phyloP scores from a whole-genome alignment of 2,797 vertebrate species.

The Parambassis ranga region DNA sequence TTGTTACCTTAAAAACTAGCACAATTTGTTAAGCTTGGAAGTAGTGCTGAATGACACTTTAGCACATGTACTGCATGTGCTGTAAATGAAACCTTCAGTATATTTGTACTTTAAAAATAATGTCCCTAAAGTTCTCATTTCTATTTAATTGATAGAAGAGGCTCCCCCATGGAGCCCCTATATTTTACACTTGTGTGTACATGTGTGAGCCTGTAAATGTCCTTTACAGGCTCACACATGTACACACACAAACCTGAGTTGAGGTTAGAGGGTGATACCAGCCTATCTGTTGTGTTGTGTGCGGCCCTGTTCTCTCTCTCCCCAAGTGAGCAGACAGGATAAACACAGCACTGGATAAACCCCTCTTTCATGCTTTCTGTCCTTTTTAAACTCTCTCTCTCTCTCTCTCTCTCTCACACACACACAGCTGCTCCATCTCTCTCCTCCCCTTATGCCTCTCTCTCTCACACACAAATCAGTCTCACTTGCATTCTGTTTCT shows the following conservation, averaged over 20 bases:
- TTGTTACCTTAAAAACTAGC: too few species aligned
- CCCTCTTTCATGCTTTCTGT: constrained; percentile 37
- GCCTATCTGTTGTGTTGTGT: constrained; percentile 53
- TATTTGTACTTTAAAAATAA: too few species aligned
- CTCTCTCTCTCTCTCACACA: constrained; percentile 8
- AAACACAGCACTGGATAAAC: constrained; percentile 55
- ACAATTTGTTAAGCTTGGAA: too few species aligned
- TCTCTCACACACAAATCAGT: not conserved
- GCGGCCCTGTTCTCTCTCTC: constrained; percentile 17
- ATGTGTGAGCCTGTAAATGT: too few species aligned
- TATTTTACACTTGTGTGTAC: too few species aligned
- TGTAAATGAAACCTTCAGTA: too few species aligned
- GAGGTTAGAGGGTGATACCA: constrained; percentile 53
- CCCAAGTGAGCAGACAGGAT: constrained; percentile 49
- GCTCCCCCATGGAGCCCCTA: too few species aligned
- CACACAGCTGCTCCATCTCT: constrained; percentile 17
- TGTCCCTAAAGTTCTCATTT: too few species aligned
- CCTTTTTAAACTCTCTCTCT: constrained; percentile 8
- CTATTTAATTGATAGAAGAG: too few species aligned
- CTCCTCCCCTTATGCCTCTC: not conserved
- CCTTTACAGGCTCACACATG: too few species aligned
- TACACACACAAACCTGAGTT: not conserved
- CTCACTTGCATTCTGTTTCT: constrained; percentile 29
- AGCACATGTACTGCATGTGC: too few species aligned
- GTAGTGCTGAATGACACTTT: too few species aligned